Evolutionary conservation across 2,113 vertebrate genomes (phyloP).

Genomic region (Siniperca knerii): DNA sequence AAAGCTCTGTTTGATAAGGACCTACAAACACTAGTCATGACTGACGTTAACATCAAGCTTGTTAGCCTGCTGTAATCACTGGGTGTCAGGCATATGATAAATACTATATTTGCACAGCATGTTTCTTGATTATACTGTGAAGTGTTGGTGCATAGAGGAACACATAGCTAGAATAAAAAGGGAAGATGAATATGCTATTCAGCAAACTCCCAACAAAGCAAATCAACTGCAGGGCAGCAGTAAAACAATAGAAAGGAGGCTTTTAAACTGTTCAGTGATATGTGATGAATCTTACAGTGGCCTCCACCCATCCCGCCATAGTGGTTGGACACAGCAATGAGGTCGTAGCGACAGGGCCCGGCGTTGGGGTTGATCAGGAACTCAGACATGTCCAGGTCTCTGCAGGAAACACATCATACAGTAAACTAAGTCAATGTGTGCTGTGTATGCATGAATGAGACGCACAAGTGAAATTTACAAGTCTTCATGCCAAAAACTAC

Average conservation of each 20-base stretch:
- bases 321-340: conserved; percentile 99
- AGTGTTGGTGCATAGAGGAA: background rate
- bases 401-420: conserved; percentile 58
- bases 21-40: background rate
- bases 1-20: background rate
- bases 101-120: background rate
- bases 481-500: too few relatives aligned
- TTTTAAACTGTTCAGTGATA: background rate
- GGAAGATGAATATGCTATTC: background rate
- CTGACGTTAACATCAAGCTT: background rate
- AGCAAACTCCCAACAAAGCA: too few relatives aligned
- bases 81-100: background rate
- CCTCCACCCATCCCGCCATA: conserved; percentile 99
- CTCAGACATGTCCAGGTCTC: conserved; percentile 98
- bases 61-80: background rate
- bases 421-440: background rate
- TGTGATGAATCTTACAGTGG: conserved; percentile 89
- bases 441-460: too few relatives aligned
- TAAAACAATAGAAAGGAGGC: background rate
- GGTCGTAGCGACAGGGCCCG: conserved; percentile 94
- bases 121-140: background rate
- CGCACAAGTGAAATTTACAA: too few relatives aligned
- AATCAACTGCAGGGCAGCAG: background rate
- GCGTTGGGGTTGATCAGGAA: conserved; percentile 98
- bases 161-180: background rate